Evolutionary conservation across 2,888 invertebrate species (phyloP).

Genomic region (Folsomia manolachei): DNA sequence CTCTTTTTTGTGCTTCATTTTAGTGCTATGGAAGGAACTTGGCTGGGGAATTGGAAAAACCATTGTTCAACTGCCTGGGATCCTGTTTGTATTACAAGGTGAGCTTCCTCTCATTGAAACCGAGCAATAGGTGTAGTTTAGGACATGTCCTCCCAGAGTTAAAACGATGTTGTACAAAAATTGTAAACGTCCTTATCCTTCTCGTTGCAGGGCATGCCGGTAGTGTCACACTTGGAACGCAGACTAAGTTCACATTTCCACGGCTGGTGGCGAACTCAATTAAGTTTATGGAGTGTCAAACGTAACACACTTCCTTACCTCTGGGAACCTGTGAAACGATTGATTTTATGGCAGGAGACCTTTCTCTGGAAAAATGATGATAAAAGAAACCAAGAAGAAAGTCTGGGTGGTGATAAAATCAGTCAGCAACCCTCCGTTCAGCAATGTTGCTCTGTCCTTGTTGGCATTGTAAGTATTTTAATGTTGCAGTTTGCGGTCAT

Average conservation of each 20-base stretch:
- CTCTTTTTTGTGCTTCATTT: constrained; percentile 4
- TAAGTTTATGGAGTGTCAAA: constrained; percentile 40
- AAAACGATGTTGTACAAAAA: too few relatives aligned
- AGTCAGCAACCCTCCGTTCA: neutral
- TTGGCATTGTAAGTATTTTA: constrained; percentile 46
- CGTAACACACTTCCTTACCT: constrained; percentile 26
- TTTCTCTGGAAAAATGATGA: constrained; percentile 20
- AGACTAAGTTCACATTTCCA: constrained; percentile 40
- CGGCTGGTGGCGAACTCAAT: constrained; percentile 48
- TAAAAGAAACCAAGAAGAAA: neutral
- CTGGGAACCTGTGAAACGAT: constrained; percentile 39
- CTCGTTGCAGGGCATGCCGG: constrained; percentile 41
- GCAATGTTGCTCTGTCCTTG: constrained; percentile 41
- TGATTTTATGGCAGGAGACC: constrained; percentile 44
- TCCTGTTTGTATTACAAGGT: constrained; percentile 48
- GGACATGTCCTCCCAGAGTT: too few relatives aligned
- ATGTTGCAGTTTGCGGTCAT: too few relatives aligned
- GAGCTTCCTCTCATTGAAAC: neutral
- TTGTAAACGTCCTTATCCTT: too few relatives aligned
- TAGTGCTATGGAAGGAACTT: constrained; percentile 7
- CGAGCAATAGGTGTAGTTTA: too few relatives aligned
- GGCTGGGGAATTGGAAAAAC: constrained; percentile 16
- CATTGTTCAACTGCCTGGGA: constrained; percentile 44
- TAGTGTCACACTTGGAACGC: constrained; percentile 44
- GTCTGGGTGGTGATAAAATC: neutral